Conservation (phyloP, 2,797 vertebrate species). For the Halcyon leucocephala region DNA sequence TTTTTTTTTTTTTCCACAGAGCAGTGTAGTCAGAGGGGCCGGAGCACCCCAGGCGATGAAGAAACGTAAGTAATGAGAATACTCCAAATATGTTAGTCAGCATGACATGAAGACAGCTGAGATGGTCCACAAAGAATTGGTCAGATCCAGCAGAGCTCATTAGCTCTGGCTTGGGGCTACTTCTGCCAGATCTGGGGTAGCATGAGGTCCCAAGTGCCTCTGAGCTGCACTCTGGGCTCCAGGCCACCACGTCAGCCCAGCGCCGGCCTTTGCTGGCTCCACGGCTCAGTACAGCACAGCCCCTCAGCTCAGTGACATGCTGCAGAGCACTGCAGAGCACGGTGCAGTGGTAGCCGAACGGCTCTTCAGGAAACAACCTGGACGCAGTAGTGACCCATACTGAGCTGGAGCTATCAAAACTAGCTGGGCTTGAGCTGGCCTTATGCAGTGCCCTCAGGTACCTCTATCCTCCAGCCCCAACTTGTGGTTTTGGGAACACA, state of each 20-base stretch:
- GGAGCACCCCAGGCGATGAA: constrained; percentile 60
- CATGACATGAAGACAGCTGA: constrained; percentile 59
- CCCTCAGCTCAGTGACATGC: neutral
- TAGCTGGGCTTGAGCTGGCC: neutral
- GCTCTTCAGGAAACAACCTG: neutral
- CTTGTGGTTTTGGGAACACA: neutral
- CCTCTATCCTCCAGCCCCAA: neutral
- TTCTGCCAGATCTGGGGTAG: constrained; percentile 40
- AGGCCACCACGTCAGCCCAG: fast-evolving
- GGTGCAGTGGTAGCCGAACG: fast-evolving
- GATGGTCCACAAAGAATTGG: constrained; percentile 39
- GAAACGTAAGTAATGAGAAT: constrained; percentile 65
- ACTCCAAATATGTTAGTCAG: constrained; percentile 41
- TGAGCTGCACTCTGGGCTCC: neutral
- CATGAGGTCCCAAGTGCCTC: neutral
- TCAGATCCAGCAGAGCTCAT: constrained; percentile 65
- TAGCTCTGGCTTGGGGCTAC: constrained; percentile 67
- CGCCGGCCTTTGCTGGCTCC: fast-evolving
- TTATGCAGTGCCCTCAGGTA: neutral
- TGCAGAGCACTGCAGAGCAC: neutral
- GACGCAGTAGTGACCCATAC: fast-evolving
- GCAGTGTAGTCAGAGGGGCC: neutral
- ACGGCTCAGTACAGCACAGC: neutral
- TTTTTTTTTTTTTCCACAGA: neutral
- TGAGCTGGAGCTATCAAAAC: neutral